Evolutionary conservation across 2,797 vertebrate species (phyloP).

Genomic region (Coregonus sp.): DNA sequence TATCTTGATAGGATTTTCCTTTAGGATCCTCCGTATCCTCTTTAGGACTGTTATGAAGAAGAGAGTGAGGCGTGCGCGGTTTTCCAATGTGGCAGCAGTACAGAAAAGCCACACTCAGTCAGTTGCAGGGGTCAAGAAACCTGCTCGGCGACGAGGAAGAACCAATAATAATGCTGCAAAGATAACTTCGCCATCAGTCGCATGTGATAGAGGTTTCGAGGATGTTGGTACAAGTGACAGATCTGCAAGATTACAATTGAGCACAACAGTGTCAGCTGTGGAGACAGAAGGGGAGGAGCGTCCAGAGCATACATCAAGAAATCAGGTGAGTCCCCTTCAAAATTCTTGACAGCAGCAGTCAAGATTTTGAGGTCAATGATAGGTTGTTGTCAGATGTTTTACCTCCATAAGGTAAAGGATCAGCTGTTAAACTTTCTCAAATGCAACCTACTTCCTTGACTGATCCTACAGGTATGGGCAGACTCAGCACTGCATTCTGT

Average conservation of each 20-base stretch:
- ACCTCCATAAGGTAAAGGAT: neutral
- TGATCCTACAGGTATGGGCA: conserved; percentile 63
- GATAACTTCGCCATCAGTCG: conserved; percentile 12
- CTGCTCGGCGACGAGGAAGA: conserved; percentile 47
- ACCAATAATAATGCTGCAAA: conserved; percentile 36
- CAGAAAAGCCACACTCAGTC: conserved; percentile 42
- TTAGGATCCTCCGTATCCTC: neutral
- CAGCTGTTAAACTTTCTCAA: neutral
- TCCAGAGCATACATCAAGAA: conserved; percentile 57
- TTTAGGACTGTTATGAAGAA: conserved; percentile 69
- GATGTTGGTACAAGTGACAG: conserved; percentile 17
- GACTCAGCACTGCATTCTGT: conserved; percentile 79
- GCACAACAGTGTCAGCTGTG: neutral
- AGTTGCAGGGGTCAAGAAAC: conserved; percentile 23
- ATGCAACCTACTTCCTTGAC: neutral
- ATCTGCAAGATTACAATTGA: conserved; percentile 20
- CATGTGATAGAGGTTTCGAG: neutral
- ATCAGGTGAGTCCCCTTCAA: conserved; percentile 58
- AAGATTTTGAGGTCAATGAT: neutral
- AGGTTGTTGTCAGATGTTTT: neutral
- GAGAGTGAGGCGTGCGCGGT: conserved; percentile 72
- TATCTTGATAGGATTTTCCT: neutral
- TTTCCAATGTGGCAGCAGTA: conserved; percentile 46
- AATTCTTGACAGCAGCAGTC: neutral
- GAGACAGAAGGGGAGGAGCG: conserved; percentile 23